Evolutionary conservation across 2,888 invertebrate species (phyloP).

Genomic region (Ochropleura plecta): DNA sequence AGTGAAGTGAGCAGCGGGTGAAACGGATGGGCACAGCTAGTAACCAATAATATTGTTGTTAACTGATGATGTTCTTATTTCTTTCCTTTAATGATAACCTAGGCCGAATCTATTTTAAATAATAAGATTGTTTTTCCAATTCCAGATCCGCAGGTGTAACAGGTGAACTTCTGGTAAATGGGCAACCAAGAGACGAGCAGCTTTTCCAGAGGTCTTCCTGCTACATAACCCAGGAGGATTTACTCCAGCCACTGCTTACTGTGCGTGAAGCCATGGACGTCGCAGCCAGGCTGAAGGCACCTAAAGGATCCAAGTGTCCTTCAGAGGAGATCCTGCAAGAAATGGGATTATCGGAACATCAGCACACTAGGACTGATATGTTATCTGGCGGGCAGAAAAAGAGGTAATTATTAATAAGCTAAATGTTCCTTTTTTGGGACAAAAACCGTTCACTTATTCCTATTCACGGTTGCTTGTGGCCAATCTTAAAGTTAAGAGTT

Average conservation of each 20-base stretch:
- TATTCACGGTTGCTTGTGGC: not conserved
- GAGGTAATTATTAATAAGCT: constrained; percentile 30
- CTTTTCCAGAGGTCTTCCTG: constrained; percentile 93
- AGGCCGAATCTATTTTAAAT: not conserved
- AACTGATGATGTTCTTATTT: not conserved
- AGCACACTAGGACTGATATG: constrained; percentile 91
- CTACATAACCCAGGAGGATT: constrained; percentile 95
- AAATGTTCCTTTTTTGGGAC: not conserved
- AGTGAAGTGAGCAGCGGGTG: too few relatives aligned
- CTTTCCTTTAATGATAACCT: not conserved
- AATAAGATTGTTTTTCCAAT: not conserved
- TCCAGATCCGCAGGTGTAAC: constrained; percentile 92
- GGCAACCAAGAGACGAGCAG: constrained; percentile 91
- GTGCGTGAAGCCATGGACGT: constrained; percentile 95
- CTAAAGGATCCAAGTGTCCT: constrained; percentile 84
- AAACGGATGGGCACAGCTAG: too few relatives aligned
- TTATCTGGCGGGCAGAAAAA: constrained; percentile 95
- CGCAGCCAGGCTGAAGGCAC: constrained; percentile 94
- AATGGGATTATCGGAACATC: constrained; percentile 91
- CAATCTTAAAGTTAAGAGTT: not conserved
- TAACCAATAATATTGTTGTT: not conserved
- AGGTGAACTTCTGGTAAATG: constrained; percentile 93
- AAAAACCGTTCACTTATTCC: not conserved
- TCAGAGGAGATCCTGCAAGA: constrained; percentile 91
- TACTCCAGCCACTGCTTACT: constrained; percentile 93